phyloP scores from a whole-genome alignment of 2,113 vertebrate species.

The Labeo catla region DNA sequence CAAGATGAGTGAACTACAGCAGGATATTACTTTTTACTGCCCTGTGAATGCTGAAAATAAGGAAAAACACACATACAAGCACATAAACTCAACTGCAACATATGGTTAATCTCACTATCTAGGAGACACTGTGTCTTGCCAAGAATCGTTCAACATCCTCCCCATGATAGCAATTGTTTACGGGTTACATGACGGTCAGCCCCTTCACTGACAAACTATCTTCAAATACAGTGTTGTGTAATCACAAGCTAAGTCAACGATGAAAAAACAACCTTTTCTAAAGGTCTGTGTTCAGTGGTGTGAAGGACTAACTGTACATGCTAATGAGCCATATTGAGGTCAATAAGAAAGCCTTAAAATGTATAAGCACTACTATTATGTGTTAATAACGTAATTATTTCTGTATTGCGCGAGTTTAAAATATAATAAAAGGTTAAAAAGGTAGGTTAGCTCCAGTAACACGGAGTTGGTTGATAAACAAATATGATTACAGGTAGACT shows the following conservation, averaged over 20 bases:
- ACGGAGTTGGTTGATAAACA: background rate
- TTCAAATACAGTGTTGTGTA: background rate
- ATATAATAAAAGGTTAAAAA: background rate
- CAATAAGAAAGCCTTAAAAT: background rate
- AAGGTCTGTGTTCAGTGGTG: background rate
- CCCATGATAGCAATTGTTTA: background rate
- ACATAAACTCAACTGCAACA: slow-evolving; percentile 16
- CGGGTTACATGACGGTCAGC: background rate
- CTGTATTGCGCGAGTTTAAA: background rate
- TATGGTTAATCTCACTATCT: slow-evolving; percentile 13
- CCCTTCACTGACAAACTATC: background rate
- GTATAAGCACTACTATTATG: background rate
- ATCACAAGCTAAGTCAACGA: background rate
- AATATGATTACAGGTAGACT: background rate
- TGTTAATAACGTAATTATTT: background rate
- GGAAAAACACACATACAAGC: background rate
- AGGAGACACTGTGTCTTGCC: slow-evolving; percentile 3
- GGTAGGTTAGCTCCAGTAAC: background rate
- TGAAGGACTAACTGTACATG: too few relatives aligned
- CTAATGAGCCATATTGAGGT: background rate
- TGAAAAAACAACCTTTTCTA: background rate
- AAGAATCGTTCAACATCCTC: slow-evolving; percentile 39
- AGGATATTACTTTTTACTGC: background rate
- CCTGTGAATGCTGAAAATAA: background rate
- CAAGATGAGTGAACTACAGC: background rate